Conservation (phyloP, 2,797 vertebrate species). For the Argyrosomus regius region DNA sequence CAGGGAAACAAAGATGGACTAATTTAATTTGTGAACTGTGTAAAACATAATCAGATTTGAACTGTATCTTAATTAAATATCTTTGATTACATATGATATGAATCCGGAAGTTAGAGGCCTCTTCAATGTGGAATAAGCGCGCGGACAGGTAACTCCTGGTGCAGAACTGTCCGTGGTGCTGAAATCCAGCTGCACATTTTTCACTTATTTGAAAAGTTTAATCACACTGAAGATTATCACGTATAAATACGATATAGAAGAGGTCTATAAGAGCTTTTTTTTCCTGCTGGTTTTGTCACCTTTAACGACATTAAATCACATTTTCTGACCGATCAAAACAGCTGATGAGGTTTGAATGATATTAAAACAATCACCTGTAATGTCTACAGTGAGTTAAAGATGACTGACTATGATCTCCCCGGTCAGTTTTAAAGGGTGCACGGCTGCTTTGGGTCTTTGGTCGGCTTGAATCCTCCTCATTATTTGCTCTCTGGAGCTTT, state of each 20-base stretch:
- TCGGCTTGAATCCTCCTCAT: slow-evolving; percentile 64
- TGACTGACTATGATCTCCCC: slow-evolving; percentile 51
- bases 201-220: slow-evolving; percentile 2
- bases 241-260: neutral
- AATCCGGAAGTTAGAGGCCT: rapidly evolving
- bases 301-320: neutral
- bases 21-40: neutral
- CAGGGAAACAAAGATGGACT: neutral
- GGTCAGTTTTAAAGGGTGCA: slow-evolving; percentile 62
- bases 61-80: neutral
- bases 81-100: neutral
- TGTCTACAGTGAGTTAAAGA: slow-evolving; percentile 9
- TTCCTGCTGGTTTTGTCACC: no score
- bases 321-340: neutral
- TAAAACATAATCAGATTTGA: neutral
- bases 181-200: slow-evolving; percentile 61
- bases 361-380: slow-evolving; percentile 18
- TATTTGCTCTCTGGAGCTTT: slow-evolving; percentile 77
- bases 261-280: no score
- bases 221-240: neutral
- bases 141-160: slow-evolving; percentile 65
- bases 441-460: slow-evolving; percentile 58
- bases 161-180: slow-evolving; percentile 85
- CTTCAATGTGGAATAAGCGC: neutral
- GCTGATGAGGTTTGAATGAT: neutral